phyloP scores from a whole-genome alignment of 2,113 vertebrate genomes.

The Oryzias curvinotus region DNA sequence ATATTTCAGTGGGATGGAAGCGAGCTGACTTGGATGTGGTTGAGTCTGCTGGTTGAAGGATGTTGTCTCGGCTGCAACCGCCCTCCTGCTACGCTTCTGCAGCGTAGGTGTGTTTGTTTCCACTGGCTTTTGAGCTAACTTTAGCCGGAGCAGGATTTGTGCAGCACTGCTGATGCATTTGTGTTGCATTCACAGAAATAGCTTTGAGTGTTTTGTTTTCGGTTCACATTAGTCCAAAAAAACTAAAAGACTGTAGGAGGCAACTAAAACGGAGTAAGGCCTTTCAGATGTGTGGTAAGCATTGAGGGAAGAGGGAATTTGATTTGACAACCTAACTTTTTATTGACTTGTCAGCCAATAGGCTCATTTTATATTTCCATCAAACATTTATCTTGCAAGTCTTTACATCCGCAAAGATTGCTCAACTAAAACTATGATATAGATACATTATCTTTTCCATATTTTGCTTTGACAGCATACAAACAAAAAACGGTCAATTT shows the following conservation, averaged over 20 bases:
- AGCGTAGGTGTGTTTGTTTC: constrained; percentile 68
- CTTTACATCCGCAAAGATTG: too few species aligned
- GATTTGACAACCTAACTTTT: too few species aligned
- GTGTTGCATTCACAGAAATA: constrained; percentile 27
- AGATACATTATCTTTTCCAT: too few species aligned
- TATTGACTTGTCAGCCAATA: too few species aligned
- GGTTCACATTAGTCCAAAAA: constrained; percentile 1
- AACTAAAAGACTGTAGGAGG: background rate
- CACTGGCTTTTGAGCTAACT: constrained; percentile 54
- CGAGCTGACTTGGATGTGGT: constrained; percentile 32
- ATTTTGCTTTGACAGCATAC: too few species aligned
- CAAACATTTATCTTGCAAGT: too few species aligned
- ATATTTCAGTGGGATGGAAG: constrained; percentile 40
- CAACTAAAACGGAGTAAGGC: background rate
- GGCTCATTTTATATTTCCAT: too few species aligned
- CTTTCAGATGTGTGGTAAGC: background rate
- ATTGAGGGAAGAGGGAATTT: too few species aligned
- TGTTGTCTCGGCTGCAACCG: constrained; percentile 18
- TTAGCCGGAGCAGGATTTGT: constrained; percentile 37
- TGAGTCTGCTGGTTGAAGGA: constrained; percentile 42
- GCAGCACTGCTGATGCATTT: constrained; percentile 34
- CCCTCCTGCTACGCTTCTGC: constrained; percentile 32
- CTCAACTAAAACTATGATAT: too few species aligned
- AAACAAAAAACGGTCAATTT: too few species aligned
- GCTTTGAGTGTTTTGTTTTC: constrained; percentile 19